Evolutionary conservation across 2,888 invertebrate genomes (phyloP).

Genomic region (Rhingia campestris): DNA sequence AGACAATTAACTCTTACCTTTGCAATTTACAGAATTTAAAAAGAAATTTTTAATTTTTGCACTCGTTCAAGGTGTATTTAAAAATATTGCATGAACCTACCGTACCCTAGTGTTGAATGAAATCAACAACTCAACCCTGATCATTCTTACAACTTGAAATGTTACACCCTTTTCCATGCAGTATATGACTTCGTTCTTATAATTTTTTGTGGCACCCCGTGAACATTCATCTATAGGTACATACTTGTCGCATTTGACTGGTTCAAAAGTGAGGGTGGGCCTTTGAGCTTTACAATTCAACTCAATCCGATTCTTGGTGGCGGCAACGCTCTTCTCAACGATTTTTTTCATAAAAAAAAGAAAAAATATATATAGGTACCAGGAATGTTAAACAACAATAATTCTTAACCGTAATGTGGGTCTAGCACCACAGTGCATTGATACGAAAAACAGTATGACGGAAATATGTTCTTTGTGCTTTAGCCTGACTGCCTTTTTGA

Average conservation of each 20-base stretch:
- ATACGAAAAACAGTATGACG: not conserved
- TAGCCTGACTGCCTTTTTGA: slow-evolving; percentile 5
- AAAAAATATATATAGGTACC: not conserved
- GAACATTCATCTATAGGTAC: slow-evolving; percentile 6
- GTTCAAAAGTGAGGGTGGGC: not conserved
- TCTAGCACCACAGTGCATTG: not conserved
- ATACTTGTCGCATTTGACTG: not conserved
- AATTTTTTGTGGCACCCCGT: slow-evolving; percentile 10
- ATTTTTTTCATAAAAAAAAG: not conserved
- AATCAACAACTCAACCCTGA: not conserved
- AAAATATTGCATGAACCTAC: no score
- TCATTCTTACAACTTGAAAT: no score
- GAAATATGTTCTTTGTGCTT: not conserved
- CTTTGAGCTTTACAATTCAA: slow-evolving; percentile 9
- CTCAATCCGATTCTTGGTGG: slow-evolving; percentile 1
- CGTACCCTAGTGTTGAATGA: no score
- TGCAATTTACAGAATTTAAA: no score
- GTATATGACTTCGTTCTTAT: slow-evolving; percentile 1
- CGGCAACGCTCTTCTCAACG: not conserved
- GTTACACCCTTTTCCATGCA: not conserved
- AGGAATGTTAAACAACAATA: not conserved
- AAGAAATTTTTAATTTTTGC: no score
- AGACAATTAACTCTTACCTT: no score
- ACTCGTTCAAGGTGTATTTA: no score
- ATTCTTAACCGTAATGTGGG: slow-evolving; percentile 3